These are phyloP conservation scores for Mimachlamys varia DNA, from an alignment of 2,888 invertebrate genomes.

Conservation along the genomic window DNA sequence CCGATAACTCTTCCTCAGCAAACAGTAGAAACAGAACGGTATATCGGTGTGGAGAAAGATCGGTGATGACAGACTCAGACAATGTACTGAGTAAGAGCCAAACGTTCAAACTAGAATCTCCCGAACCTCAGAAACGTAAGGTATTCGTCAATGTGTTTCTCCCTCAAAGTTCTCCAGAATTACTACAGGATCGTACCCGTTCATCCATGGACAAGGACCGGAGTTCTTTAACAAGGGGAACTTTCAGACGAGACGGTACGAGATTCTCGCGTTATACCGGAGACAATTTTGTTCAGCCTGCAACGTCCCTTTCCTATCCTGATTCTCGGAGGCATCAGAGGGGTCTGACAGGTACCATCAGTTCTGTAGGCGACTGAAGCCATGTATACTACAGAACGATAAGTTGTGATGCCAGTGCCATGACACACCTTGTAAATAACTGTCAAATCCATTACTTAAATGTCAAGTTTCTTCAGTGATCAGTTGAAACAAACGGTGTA, in stretches of 20 bases:
- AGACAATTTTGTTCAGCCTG: neutral
- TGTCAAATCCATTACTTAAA: neutral
- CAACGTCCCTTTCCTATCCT: neutral
- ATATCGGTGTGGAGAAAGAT: neutral
- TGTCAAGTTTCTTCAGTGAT: neutral
- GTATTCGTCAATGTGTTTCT: slow-evolving; percentile 67
- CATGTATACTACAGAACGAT: too few relatives aligned
- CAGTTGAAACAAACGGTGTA: slow-evolving; percentile 13
- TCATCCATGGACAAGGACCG: neutral
- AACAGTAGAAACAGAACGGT: slow-evolving; percentile 1
- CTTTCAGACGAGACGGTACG: slow-evolving; percentile 1
- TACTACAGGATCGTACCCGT: neutral
- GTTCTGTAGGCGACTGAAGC: neutral
- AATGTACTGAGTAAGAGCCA: neutral
- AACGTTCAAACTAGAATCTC: slow-evolving; percentile 2
- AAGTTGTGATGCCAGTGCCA: neutral
- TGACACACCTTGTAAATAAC: neutral
- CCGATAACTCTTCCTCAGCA: neutral
- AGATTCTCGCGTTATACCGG: slow-evolving; percentile 17
- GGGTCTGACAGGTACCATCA: neutral
- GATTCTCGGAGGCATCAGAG: neutral
- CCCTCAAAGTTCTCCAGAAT: slow-evolving; percentile 57
- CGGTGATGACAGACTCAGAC: neutral
- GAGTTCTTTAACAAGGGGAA: neutral
- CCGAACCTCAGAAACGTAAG: slow-evolving; percentile 58